Base-by-base conservation (phyloP, 2,113 vertebrate species). In the Oenanthe melanoleuca region DNA sequence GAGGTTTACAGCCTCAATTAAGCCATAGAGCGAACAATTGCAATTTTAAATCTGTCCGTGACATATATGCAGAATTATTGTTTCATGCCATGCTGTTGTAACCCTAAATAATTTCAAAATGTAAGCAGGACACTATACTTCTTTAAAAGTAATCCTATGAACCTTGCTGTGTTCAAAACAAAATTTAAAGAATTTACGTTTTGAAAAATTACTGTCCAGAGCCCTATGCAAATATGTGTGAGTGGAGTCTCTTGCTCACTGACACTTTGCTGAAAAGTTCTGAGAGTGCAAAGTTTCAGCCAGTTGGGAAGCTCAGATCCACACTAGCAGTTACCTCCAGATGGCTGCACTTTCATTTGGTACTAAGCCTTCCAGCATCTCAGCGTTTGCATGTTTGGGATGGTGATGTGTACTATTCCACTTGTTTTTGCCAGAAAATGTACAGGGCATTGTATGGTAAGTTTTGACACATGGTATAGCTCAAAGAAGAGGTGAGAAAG, bases 351-450 rank as follows among this genome's bases (percentile, higher is more conserved):
- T 95, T 89, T 42, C 49, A 37, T 61, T 95, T 91, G 81, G 80
- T 95, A 95, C 73, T 90, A 94, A 86, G 83, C 88, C 84, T 94
- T 65, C 84, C 93, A 95, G 93, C 92, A 90, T 91, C 95, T 93
- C 57, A 25, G 34, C 6, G 22, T 67, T 93, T 93, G 88, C 77
- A 86, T 96, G 84, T 77, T 90, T 84, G 88, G 94, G 91, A 82
- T 95, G 94, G 81, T 95, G 87, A 97, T 94, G 93, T 97, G 81
- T 84, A 93, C 78, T 90, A 34, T 96, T 97, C 94, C 93, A 79
- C 80, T 97, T 93, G 75, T 81, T 97, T 98, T 95, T 95, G 94
- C 96, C 95, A 97, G 82, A 93, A 96, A 94, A 81, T 60, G 38
- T 91, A 87, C 82, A 96, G 60, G 81, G 60, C 86, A 96, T 93